Conservation (phyloP, 2,888 invertebrate genomes). For the Byasa hedistus region DNA sequence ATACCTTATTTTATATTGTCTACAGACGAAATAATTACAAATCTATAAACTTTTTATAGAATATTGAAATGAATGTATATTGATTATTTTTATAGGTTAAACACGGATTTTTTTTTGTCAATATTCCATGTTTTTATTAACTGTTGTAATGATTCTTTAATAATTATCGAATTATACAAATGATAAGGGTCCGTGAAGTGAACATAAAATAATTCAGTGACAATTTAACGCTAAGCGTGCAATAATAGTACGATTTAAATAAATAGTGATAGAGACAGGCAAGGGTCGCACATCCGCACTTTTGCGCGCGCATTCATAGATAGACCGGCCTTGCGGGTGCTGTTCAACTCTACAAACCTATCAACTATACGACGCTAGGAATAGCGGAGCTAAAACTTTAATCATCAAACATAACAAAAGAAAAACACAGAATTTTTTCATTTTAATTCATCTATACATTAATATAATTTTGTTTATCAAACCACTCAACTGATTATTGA, state of each 20-base stretch:
- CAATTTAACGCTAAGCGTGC: conserved; percentile 11
- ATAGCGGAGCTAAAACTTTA: conserved; percentile 9
- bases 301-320: conserved; percentile 72
- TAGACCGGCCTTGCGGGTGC: conserved; percentile 74
- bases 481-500: too few species aligned
- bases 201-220: background rate
- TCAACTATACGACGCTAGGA: background rate
- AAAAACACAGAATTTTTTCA: background rate
- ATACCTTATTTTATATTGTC: too few species aligned
- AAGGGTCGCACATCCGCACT: conserved; percentile 65
- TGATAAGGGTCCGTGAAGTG: background rate
- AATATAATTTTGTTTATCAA: background rate
- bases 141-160: too few species aligned
- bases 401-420: background rate
- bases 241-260: conserved; percentile 39
- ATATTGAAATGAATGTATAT: too few species aligned
- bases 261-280: conserved; percentile 40
- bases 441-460: background rate
- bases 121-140: too few species aligned
- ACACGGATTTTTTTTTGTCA: too few species aligned
- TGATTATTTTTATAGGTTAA: too few species aligned
- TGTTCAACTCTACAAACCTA: conserved; percentile 62
- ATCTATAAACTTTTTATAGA: too few species aligned
- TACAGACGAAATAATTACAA: too few species aligned
- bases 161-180: background rate